Base-by-base conservation (phyloP, 1,140 invertebrate genomes). In the Solen grandis region DNA sequence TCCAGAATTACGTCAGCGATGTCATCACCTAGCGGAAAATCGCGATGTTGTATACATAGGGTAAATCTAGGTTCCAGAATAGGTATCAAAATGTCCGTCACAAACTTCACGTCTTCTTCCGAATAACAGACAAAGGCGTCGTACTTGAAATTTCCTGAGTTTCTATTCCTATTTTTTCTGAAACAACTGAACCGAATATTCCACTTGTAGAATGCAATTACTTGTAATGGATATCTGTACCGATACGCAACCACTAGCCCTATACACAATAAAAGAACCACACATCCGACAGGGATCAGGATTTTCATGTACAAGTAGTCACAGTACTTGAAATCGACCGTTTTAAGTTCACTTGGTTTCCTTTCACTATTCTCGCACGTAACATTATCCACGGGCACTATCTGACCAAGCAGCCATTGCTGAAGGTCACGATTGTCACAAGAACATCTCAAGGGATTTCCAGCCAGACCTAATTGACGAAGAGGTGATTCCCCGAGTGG, bases 161-260 rank as follows among this genome's bases (percentile, higher is more conserved):
- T 59, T 36, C 38, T 41, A 2, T 59, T 41, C 1, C 5, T 10
- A 25, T 52, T 62, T 2, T 36, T 60, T 41, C 46, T 22, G 27
- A 22, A 8, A 22, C 19, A 62, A 60, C 31, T 35, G 22, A 75
- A 75, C 29, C 54, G 38, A 19, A 74, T 63, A 29, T 63, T 36
- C 72, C 72, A 75, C 52, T 59, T 75, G 27, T 75, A 75, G 52
- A 75, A 75, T 2, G 72, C 72, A 3, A 75, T 75, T 8, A 75
- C 59, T 35, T 75, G 72, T 8, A 75, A 50, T 52, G 62, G 57
- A 52, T 75, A 63, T 14, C 72, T n/a, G 29, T 62, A 75, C 25
- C 22, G 38, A 59, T 41, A 75, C 16, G 63, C 35, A 1, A 75
- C 1, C 16, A 62, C 3, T 1, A 22, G 36, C 22, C 27, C 31